Evolutionary conservation across 1,140 invertebrate species (phyloP), one percentile per base, ranked within the genome.

Genomic region (Drosophila albomicans): DNA sequence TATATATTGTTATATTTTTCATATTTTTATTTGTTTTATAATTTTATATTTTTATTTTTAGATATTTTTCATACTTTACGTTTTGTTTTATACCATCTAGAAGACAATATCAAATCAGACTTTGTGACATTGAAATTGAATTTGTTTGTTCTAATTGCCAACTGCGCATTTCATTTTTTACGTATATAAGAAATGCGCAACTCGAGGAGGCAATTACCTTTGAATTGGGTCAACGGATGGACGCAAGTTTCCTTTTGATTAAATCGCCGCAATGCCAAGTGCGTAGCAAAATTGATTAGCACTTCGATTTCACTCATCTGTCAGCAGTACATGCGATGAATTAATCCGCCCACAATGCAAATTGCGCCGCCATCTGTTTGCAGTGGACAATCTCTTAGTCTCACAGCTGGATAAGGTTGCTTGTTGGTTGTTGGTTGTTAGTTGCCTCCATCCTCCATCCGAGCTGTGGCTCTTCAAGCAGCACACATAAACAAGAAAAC

Each of bases 331-430:
- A 62, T 65, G 65, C 52, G 68, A 81, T 81, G 80, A 84, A 78
- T 84, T 78, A 78, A 73, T 59, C 49, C 81, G 59, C 81, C 81
- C 68, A 77, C 81, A 69, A 70, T 78, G 82, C 81, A 84, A 78
- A 84, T 81, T 82, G 66, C 59, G 48, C 25, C 38, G 64, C 43
- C 75, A 46, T 32, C 45, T 68, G 56, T 13, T 46, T 52, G 54
- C 48, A 38, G n/a, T 56, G 49, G 56, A 52, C 57, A 69, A 63
- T 79, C 73, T 74, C 56, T 35, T 64, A 76, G 71, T 77, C 73
- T 67, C 69, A 61, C 82, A 86, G 79, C 84, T 79, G 82, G 81
- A 65, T 52, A 25, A 25, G 25, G 51, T 49, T 25, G 11, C n/a
- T 7, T 10, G 16, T 20, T 20, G 20, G 20, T 20, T 25, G 20